Evolutionary conservation across 2,888 invertebrate genomes (phyloP), one percentile per base, ranked within the genome.

Genomic region (Tetragonisca angustula): DNA sequence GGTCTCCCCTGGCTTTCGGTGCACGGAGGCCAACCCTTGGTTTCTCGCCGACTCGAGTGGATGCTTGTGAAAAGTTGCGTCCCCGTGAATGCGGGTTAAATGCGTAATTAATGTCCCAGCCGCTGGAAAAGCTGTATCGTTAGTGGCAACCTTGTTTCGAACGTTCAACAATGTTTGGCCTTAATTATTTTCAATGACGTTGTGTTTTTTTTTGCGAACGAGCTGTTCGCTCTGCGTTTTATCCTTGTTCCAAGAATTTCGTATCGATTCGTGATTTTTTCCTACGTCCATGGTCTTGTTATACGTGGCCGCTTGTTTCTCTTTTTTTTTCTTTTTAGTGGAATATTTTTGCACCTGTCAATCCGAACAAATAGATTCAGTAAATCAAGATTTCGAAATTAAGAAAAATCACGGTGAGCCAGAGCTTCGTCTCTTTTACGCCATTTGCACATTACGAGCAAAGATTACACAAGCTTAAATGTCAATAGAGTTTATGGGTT

Each of bases 171-270:
- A 52, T 68, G 68, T 52, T 52, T 36, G n/a, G n/a, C 43, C 75
- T 79, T 52, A 69, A 79, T 79, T 79, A 79, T 75, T 62, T 64
- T 75, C 71, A 71, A 43, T 24, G 36, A n/a, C 36, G 50, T 2
- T 13, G n/a, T n/a, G 4, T 27, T 27, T 27, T 27, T 27, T 27
- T 32, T 50, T 36, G 43, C 27, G 61, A 59, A 61, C 19, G n/a
- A 0, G 43, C n/a, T 36, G 17, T 24, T 62, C 43, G 43, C 9
- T 11, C 9, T 11, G 15, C 3, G 27, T 32, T 50, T 21, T 49
- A 36, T 19, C 2, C 54, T 9, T 17, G 21, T 19, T 3, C 36
- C 21, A 24, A 24, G 2, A 24, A 19, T n/a, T 43, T 59, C 11
- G 19, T 24, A 11, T 2, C 2, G 36, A 27, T 70, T 17, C 52